Conservation (phyloP, 2,113 vertebrate species). For the Pogonocichla stellata region DNA sequence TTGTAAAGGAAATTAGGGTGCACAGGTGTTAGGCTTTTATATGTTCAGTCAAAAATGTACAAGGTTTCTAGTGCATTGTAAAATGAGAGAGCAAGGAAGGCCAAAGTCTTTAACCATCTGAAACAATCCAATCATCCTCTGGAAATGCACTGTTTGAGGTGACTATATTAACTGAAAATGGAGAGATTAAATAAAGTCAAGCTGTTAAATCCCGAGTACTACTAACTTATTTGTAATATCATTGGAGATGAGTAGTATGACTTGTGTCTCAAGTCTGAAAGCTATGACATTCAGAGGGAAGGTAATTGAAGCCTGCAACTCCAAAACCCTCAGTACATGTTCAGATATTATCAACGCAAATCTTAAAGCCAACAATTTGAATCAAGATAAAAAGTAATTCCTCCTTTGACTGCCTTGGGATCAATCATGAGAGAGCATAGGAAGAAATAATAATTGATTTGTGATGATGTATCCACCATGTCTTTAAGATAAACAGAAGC, state of each 20-base stretch:
- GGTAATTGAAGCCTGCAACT: background rate
- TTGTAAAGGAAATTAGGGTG: conserved; percentile 2
- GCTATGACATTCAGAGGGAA: background rate
- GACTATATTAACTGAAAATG: background rate
- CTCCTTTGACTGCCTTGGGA: background rate
- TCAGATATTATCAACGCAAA: conserved; percentile 32
- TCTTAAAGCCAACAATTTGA: background rate
- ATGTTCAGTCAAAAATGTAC: background rate
- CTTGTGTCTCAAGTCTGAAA: conserved; percentile 14
- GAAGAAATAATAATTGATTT: background rate
- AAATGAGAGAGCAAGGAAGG: background rate
- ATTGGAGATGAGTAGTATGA: background rate
- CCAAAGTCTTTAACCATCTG: background rate
- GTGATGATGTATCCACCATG: background rate
- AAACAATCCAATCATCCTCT: conserved; percentile 7
- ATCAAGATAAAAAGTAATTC: conserved; percentile 13
- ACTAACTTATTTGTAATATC: background rate
- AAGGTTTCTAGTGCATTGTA: background rate
- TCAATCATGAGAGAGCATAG: background rate
- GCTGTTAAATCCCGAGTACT: background rate
- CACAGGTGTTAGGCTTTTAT: background rate
- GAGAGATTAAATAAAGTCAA: conserved; percentile 1
- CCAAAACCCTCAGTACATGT: background rate
- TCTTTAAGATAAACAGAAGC: background rate
- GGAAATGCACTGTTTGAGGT: background rate